These are phyloP conservation scores for Emydocephalus ijimae DNA, from an alignment of 2,113 vertebrate genomes.

Conservation along the genomic window DNA sequence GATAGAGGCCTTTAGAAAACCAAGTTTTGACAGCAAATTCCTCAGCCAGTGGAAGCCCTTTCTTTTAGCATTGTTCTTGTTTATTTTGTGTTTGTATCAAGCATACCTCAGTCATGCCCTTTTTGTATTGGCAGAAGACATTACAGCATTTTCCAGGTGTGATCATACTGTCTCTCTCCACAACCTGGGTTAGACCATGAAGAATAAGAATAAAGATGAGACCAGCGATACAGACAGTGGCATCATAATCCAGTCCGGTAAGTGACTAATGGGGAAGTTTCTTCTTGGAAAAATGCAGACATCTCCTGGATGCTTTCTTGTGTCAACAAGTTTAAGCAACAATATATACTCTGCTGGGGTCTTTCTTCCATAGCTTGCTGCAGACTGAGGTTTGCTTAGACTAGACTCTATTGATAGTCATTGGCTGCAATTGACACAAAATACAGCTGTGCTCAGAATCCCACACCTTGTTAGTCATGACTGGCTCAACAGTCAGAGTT, in stretches of 20 bases:
- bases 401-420: neutral
- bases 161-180: neutral
- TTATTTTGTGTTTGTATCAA: neutral
- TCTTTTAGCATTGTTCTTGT: neutral
- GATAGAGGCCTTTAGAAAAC: neutral
- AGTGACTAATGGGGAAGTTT: conserved; percentile 42
- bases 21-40: neutral
- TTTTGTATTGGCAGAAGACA: conserved; percentile 41
- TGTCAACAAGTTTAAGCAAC: conserved; percentile 1
- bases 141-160: conserved; percentile 23
- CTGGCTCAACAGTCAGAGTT: neutral
- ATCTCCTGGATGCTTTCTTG: neutral
- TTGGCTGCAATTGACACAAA: neutral
- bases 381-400: neutral
- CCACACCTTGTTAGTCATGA: neutral
- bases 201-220: conserved; percentile 78
- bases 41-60: neutral
- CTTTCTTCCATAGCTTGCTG: neutral
- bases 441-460: neutral
- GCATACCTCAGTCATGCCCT: neutral
- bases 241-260: conserved; percentile 86
- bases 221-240: conserved; percentile 86
- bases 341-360: neutral
- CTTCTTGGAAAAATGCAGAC: neutral
- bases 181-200: conserved; percentile 15